Base-by-base conservation (phyloP, 2,797 vertebrate species). In the Molossus molossus region DNA sequence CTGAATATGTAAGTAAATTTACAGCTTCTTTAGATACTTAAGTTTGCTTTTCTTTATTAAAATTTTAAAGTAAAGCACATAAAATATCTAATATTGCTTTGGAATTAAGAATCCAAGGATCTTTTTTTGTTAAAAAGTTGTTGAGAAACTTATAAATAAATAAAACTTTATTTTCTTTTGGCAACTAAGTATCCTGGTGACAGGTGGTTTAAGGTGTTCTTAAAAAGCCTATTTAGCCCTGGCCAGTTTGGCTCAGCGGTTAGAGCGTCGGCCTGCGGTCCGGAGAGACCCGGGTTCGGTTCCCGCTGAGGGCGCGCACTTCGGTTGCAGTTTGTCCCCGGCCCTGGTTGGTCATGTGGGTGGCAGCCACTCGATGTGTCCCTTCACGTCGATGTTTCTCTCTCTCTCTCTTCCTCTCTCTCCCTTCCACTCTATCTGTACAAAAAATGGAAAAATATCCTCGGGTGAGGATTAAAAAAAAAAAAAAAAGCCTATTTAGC, bases 1-100 rank as follows among this genome's bases (percentile, higher is more conserved):
- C 99, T 87, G 99, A 99, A 99, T 99, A 99, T 97, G 99, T 99
- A 98, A 99, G 99, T 99, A 98, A 98, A 65, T 86, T 85, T 85
- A 87, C 27, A 4, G 17, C 80, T 96, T 94, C 50, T 79, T 95
- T 81, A 80, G 33, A 60, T 76, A 53, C 97, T 98, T 98, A 33
- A 79, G n/a, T 94, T 81, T 53, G 72, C 81, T 85, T 95, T 91
- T 87, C 33, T 90, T 60, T 2, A 64, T 89, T 77, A 87, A 94
- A 20, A 14, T 29, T 60, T 58, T 33, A 58, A 92, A 96, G 84
- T 95, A 91, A 95, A 83, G 85, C 92, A 98, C 93, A 98, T 97
- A 91, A 97, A 88, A 94, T 98, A 96, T 97, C 90, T 98, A 98
- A 98, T 97, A 97, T 97, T 98, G 92, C 97, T 98, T 97, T 97